Percentiles rank a stretch among this genome's conserved stretches.
Conservation (phyloP, 37 sponge, comb jelly and placozoan genomes). For the Ephydatia muelleri region DNA sequence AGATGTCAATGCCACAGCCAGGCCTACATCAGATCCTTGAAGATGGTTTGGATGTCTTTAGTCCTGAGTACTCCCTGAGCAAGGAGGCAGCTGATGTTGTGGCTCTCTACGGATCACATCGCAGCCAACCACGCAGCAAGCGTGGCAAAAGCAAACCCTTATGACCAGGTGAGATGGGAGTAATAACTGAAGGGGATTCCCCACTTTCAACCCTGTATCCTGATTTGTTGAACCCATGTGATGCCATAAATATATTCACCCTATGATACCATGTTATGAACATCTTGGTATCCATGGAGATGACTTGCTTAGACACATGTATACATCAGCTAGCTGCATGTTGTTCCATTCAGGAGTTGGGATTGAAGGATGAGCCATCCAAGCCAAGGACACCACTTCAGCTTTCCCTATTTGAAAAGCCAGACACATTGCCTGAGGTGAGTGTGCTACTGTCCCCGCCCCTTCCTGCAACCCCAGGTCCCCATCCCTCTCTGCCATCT, state of each 20-base stretch:
- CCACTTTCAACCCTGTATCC: not conserved
- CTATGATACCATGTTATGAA: too few species aligned
- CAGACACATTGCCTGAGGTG: not conserved
- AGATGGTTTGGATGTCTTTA: not conserved
- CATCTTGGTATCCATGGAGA: not conserved
- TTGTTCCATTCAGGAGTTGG: not conserved
- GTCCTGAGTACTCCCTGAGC: not conserved
- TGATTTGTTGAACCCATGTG: not conserved
- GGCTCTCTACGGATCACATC: not conserved
- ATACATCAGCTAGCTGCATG: not conserved
- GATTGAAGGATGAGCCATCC: not conserved
- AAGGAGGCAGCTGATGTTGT: not conserved
- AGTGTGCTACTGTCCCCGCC: not conserved
- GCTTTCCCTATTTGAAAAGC: not conserved
- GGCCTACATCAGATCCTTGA: conserved; percentile 58
- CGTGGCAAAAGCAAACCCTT: not conserved
- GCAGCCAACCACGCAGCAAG: not conserved
- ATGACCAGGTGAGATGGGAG: not conserved
- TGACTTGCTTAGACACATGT: not conserved
- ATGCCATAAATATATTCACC: too few species aligned
- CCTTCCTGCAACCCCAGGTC: not conserved
- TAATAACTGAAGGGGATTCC: not conserved
- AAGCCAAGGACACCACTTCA: not conserved
- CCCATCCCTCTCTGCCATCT: not conserved
- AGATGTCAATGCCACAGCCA: conserved; percentile 25